Conservation (phyloP, 92 coral and sea anemone species). For the Umimayanthus chanpuru region DNA sequence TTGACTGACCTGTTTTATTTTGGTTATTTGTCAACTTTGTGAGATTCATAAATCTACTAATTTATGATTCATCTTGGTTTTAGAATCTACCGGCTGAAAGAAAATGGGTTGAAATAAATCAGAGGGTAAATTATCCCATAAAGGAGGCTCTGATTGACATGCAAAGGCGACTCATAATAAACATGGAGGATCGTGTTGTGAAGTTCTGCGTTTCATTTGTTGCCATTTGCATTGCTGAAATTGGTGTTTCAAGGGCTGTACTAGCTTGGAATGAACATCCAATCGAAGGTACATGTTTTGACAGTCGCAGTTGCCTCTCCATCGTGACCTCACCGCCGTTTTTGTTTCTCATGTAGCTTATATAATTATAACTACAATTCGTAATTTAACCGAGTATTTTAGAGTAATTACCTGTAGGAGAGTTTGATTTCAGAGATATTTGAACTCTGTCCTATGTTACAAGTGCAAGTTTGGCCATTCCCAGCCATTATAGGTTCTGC, state of each 20-base stretch:
- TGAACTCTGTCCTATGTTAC: not conserved
- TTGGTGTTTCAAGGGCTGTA: constrained; percentile 42
- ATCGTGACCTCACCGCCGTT: not conserved
- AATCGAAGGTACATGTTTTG: constrained; percentile 29
- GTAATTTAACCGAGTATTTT: no score
- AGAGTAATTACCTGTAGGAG: no score
- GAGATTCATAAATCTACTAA: no score
- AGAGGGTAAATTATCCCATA: constrained; percentile 42
- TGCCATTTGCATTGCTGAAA: constrained; percentile 29
- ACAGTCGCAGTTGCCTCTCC: not conserved
- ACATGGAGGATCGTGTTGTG: constrained; percentile 32
- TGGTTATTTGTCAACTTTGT: no score
- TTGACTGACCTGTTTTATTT: no score
- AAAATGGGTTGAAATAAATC: constrained; percentile 50
- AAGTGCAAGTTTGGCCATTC: not conserved
- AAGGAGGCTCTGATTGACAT: constrained; percentile 35
- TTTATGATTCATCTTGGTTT: no score
- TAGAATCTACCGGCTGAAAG: constrained; percentile 46
- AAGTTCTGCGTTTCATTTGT: constrained; percentile 45
- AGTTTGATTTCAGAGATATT: not conserved
- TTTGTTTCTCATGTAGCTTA: no score
- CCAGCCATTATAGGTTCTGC: not conserved
- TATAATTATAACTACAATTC: no score
- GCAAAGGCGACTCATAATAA: constrained; percentile 37
- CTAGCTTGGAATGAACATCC: constrained; percentile 53